Base-by-base conservation (phyloP, 2,888 invertebrate genomes). In the Leptopilina drosophilae region DNA sequence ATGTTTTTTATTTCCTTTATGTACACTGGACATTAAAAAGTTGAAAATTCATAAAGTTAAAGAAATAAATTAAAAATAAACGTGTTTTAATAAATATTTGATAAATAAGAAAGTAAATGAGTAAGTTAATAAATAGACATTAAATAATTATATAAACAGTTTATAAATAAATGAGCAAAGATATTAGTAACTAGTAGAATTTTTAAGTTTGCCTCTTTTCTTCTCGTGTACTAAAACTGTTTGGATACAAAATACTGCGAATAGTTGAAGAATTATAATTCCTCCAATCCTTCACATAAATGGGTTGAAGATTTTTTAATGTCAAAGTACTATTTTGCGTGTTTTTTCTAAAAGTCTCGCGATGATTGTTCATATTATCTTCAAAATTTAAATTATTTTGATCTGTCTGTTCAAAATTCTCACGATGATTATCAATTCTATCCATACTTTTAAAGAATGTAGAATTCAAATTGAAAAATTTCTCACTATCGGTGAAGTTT, bases 241-340 rank as follows among this genome's bases (percentile, higher is more conserved):
- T 82, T 33, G 75, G 78, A 5, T 80, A 75, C 65, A 82, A 76
- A 15, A 82, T 65, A 73, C 8, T 80, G 46, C 77, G 78, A 12
- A 82, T 66, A 11, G 62, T 82, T 2, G 84, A 77, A 64, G 80
- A 78, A 80, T 87, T 83, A 67, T 88, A 88, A 80, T 87, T 87
- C 62, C 80, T 84, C 87, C 87, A 87, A 67, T 84, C 80, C 56
- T 67, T 82, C 0, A 86, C 86, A 69, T 88, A 85, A 77, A 84
- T 62, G 0, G 79, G 73, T 62, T 77, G 81, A 6, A 79, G 64
- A 15, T 46, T 62, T 49, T 33, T 78, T 5, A 53, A 64, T 64
- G 76, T 62, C n/a, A 73, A 33, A 9, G 73, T 73, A n/a, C 33
- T 56, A 40, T 73, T 73, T 73, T 33, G 73, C 9, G 2, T 14